Percentiles rank a stretch among this genome's conserved stretches.
These are phyloP conservation scores for Agonopterix arenella DNA, from an alignment of 2,888 invertebrate genomes.

Conservation along the genomic window DNA sequence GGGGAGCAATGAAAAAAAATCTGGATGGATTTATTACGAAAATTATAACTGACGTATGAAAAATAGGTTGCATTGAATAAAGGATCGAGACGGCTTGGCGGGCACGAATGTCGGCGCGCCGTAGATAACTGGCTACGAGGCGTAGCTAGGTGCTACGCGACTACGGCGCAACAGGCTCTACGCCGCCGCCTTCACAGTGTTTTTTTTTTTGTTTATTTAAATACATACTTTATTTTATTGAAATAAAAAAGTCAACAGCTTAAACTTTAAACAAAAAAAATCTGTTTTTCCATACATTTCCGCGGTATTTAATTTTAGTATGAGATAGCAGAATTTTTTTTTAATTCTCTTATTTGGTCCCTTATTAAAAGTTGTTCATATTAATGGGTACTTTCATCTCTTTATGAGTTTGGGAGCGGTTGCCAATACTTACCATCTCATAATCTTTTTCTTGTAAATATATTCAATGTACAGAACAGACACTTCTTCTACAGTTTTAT, in stretches of 20 bases:
- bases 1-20: not conserved
- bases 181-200: constrained; percentile 13
- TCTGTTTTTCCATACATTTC: not conserved
- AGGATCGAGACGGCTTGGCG: constrained; percentile 36
- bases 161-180: constrained; percentile 58
- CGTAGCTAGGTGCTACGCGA: constrained; percentile 25
- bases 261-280: too few species aligned
- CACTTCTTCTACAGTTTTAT: too few species aligned
- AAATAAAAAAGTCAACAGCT: not conserved
- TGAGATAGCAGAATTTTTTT: too few species aligned
- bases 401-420: too few species aligned
- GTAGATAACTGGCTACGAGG: constrained; percentile 50
- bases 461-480: too few species aligned
- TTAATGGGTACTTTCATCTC: too few species aligned
- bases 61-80: constrained; percentile 36
- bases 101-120: constrained; percentile 54
- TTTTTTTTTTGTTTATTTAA: not conserved
- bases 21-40: not conserved
- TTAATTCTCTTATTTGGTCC: too few species aligned
- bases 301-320: too few species aligned
- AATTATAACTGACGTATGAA: constrained; percentile 19
- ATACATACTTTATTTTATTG: not conserved
- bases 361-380: too few species aligned
- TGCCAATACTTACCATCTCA: too few species aligned
- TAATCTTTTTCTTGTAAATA: too few species aligned